A percentile compares a stretch with the other conserved stretches of the same genome.
Evolutionary conservation across 2,113 vertebrate genomes (phyloP).

Genomic region (Catharus minimus): DNA sequence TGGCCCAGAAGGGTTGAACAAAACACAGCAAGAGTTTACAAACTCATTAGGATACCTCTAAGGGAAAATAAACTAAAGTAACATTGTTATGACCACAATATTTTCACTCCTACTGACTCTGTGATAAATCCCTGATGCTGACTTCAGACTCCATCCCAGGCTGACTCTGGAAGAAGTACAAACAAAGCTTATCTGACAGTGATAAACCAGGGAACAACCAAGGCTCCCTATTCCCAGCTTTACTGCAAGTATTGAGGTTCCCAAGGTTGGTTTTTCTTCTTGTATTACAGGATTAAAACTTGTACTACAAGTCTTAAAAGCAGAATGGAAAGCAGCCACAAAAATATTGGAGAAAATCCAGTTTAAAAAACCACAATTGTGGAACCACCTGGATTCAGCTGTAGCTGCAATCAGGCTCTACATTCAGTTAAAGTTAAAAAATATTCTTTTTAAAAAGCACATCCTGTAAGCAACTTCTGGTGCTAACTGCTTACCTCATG

Average conservation of each 20-base stretch:
- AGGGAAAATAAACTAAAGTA: neutral
- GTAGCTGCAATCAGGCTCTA: neutral
- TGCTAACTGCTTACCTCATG: neutral
- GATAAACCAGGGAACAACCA: neutral
- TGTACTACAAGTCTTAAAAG: neutral
- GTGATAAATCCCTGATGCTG: neutral
- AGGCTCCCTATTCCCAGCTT: neutral
- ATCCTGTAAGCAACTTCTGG: neutral
- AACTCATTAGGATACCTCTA: neutral
- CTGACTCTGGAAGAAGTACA: neutral
- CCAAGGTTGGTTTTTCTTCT: neutral
- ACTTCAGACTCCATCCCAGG: neutral
- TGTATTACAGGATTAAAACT: constrained; percentile 17
- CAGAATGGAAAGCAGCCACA: neutral
- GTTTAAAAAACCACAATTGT: neutral
- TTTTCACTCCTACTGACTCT: neutral
- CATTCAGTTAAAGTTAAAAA: neutral
- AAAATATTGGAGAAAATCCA: constrained; percentile 4
- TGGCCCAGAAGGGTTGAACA: neutral
- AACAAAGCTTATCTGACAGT: neutral
- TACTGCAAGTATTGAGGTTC: neutral
- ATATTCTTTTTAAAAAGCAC: neutral
- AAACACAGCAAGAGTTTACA: neutral
- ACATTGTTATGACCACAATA: neutral
- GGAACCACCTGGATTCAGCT: neutral